Base-by-base conservation (phyloP, 2,113 vertebrate genomes). In the Gobiocypris rarus region DNA sequence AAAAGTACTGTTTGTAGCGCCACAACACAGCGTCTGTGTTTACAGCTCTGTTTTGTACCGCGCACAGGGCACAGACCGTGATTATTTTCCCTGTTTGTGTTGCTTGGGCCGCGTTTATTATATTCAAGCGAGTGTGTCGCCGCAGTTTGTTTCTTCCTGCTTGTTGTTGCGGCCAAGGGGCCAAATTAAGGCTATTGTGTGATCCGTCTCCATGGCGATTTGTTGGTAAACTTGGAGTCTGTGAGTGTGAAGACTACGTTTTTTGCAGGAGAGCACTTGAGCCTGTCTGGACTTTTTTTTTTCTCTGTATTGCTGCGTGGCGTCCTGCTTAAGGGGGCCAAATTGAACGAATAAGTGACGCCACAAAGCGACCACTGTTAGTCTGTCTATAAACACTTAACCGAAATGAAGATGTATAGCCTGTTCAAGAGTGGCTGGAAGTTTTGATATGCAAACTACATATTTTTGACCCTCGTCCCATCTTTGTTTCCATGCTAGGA, bases 311-410 rank as follows among this genome's bases (percentile, higher is more conserved):
- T 56, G 83, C 67, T 86, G 19, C 73, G 5, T 82, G 52, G 59
- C 76, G 38, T 74, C 67, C 63, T 83, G 50, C 86, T 82, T 48
- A 73, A 74, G 69, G 81, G 78, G 84, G 41, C 56, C 59, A 41
- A 82, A 87, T 75, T 41, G 58, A 61, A 59, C 56, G 41, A 75
- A 70, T 48, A 63, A 89, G 89, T 89, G 89, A 86, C 90, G 89
- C 91, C 92, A 92, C 92, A 92, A 95, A 91, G 90, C 87, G 89
- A 91, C 92, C 88, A 90, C 89, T 92, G 91, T 92, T 90, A 89
- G 88, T 91, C 92, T 92, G 92, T 92, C 92, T 92, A 91, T 92
- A 93, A 94, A 94, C 93, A 91, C 91, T 91, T 90, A 92, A 92
- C 90, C 89, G 90, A 87, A 91, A 91, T 93, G 88, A 45, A 77